Evolutionary conservation across 1,140 invertebrate genomes (phyloP).

Genomic region (Drosophila sulfurigaster): DNA sequence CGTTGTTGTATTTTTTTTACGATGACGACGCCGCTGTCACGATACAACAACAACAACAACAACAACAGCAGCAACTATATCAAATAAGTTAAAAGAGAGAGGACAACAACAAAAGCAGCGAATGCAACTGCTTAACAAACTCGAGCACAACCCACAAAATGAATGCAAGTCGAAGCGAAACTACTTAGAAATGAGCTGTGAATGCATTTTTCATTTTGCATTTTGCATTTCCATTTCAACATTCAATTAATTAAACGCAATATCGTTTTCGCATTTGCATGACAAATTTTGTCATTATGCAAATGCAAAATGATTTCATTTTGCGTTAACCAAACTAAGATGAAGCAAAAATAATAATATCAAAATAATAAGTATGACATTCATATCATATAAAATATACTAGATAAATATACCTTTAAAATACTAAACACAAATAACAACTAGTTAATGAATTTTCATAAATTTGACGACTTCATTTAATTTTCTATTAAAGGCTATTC

Average conservation of each 20-base stretch:
- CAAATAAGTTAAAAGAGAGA: conserved; percentile 38
- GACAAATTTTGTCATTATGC: too few species aligned
- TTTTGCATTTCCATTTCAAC: neutral
- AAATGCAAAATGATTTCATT: too few species aligned
- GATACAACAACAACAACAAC: conserved; percentile 22
- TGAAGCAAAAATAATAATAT: too few species aligned
- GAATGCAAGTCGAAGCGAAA: conserved; percentile 17
- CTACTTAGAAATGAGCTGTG: conserved; percentile 3
- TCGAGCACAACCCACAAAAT: conserved; percentile 8
- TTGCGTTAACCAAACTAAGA: too few species aligned
- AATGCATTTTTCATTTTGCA: neutral
- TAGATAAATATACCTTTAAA: too few species aligned
- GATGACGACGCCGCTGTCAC: conserved; percentile 41
- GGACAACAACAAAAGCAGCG: conserved; percentile 21
- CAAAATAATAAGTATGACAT: too few species aligned
- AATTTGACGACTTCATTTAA: too few species aligned
- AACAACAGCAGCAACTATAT: conserved; percentile 8
- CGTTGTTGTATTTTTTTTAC: neutral
- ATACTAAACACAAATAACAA: too few species aligned
- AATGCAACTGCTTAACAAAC: conserved; percentile 24
- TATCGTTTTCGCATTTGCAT: neutral
- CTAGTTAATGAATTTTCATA: too few species aligned
- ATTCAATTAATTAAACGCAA: neutral
- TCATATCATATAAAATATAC: too few species aligned
- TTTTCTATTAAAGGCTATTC: too few species aligned